Evolutionary conservation across 2,888 invertebrate species (phyloP), one percentile per base, ranked within the genome.

Genomic region (Oegoconia quadripuncta): DNA sequence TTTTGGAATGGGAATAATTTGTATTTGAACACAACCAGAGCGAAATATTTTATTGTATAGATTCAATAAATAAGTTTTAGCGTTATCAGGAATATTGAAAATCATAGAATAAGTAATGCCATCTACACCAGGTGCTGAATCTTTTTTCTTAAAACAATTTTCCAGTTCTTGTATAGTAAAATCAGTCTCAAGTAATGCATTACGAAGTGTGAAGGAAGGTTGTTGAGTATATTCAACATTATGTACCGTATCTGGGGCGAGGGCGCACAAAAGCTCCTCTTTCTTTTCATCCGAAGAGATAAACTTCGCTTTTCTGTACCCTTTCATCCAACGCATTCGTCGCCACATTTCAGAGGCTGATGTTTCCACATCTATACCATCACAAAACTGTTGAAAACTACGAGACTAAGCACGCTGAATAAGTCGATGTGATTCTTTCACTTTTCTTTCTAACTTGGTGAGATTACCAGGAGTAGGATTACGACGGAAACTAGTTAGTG

Each of bases 241-340:
- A n/a, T n/a, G n/a, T n/a, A 15, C 32, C 3, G 14, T 27, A 11
- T 32, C 38, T 14, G 38, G 38, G 3, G 38, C 27, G 16, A 38
- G 28, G 18, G 18, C 17, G 8, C 8, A 3, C 7, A 15, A 7
- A 8, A 28, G 28, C 15, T 6, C 28, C 15, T 1, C 1, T 6
- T 14, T 15, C 6, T 2, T 14, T 3, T 14, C 9, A 3, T 4
- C 15, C 2, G 3, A 1, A 3, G 9, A 1, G 15, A 7, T 5
- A 14, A 15, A 1, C 9, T 7, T 6, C 8, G 28, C 2, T 16
- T 16, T 15, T n/a, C 18, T 32, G 14, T 11, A 7, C 2, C 38
- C 33, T 33, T 38, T 38, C 11, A 38, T 14, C 38, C 41, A 37
- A 28, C 41, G 13, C 29, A 34, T 37, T 13, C 28, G 18, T 2